Conservation (phyloP, 2,113 vertebrate genomes). For the Crotophaga sulcirostris region DNA sequence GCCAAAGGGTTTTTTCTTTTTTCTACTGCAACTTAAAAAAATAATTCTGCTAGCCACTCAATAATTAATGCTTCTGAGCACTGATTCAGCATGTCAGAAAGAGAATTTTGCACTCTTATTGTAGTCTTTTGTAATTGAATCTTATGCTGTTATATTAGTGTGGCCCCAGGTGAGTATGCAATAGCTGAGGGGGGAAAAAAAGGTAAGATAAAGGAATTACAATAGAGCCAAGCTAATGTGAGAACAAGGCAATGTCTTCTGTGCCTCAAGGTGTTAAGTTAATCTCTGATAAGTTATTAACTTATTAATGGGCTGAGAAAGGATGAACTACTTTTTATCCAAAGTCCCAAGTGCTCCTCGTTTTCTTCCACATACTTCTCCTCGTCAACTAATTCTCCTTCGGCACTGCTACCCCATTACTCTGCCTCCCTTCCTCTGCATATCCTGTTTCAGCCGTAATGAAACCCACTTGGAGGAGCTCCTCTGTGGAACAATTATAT, state of each 20-base stretch:
- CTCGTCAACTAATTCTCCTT: constrained; percentile 60
- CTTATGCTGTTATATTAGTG: constrained; percentile 71
- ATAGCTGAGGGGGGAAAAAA: constrained; percentile 58
- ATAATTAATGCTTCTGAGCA: constrained; percentile 73
- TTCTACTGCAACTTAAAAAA: constrained; percentile 30
- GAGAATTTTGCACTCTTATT: constrained; percentile 69
- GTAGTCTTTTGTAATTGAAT: constrained; percentile 78
- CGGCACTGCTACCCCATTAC: neutral
- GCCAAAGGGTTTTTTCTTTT: neutral
- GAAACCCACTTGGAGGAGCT: neutral
- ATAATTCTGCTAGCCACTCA: constrained; percentile 58
- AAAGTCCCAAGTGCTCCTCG: constrained; percentile 61
- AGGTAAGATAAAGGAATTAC: constrained; percentile 77
- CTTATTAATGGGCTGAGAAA: constrained; percentile 75
- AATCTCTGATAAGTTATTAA: constrained; percentile 79
- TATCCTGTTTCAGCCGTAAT: neutral
- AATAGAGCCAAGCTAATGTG: constrained; percentile 71
- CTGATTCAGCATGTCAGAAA: constrained; percentile 70
- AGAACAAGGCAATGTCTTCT: constrained; percentile 71
- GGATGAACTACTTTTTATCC: constrained; percentile 74
- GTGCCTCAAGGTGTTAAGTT: constrained; percentile 77
- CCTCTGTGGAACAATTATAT: neutral
- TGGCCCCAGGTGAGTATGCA: constrained; percentile 74
- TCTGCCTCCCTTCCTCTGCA: neutral
- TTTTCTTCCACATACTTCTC: constrained; percentile 56